Percentiles rank a stretch among this genome's conserved stretches.
Evolutionary conservation across 2,113 vertebrate species (phyloP).

Genomic region (Gymnogyps californianus): DNA sequence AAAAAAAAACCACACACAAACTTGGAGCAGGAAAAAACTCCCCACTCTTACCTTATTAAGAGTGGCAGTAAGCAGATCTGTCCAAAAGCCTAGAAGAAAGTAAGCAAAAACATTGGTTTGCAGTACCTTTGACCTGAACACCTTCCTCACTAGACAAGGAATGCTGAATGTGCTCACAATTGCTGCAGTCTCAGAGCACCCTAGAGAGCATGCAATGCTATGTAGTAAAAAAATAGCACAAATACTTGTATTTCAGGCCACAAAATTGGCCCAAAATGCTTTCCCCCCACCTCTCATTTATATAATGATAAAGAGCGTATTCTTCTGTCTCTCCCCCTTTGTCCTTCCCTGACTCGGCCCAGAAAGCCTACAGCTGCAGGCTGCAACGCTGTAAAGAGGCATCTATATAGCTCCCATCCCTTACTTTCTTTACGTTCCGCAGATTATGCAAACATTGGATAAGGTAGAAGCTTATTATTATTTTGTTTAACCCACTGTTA

Average conservation of each 20-base stretch:
- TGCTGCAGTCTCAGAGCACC: neutral
- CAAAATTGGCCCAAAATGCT: neutral
- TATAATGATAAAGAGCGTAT: neutral
- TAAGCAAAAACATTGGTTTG: neutral
- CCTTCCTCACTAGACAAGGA: neutral
- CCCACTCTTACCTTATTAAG: conserved; percentile 44
- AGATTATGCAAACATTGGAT: neutral
- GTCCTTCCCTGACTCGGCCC: neutral
- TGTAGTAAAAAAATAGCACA: neutral
- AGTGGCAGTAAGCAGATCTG: conserved; percentile 47
- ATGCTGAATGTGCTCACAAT: neutral
- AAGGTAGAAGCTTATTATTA: neutral
- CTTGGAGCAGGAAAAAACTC: neutral
- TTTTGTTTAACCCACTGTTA: neutral
- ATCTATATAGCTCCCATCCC: neutral
- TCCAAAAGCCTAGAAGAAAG: conserved; percentile 54
- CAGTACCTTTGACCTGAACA: neutral
- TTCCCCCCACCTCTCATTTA: neutral
- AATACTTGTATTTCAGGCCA: neutral
- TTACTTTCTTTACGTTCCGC: neutral
- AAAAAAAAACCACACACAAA: neutral
- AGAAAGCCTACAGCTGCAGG: neutral
- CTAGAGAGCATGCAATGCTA: neutral
- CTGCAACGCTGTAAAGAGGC: neutral
- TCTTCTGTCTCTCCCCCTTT: neutral